Percentiles rank a stretch among this genome's conserved stretches.
These are phyloP conservation scores for Drosophila cracens DNA, from an alignment of 2,888 invertebrate species.

Conservation along the genomic window DNA sequence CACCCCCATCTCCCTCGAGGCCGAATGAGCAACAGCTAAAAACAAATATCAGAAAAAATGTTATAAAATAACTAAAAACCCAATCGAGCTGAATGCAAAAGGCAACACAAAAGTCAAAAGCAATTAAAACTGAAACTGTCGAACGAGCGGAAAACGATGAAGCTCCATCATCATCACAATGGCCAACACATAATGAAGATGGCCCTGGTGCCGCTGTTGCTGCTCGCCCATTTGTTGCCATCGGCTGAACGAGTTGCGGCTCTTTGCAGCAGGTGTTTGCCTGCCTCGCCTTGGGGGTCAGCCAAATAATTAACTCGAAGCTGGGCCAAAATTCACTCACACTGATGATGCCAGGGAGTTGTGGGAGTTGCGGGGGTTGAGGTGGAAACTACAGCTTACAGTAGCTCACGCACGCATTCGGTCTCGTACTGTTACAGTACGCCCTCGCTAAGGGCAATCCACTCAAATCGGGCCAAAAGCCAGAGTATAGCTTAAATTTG, in stretches of 20 bases:
- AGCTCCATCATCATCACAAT: slow-evolving; percentile 21
- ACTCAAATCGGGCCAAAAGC: not conserved
- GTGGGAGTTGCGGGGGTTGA: not conserved
- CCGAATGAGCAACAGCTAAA: slow-evolving; percentile 18
- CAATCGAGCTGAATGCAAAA: slow-evolving; percentile 25
- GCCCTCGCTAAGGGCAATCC: not conserved
- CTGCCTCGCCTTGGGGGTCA: slow-evolving; percentile 17
- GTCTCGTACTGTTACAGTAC: not conserved
- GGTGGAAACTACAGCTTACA: not conserved
- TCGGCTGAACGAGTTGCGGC: slow-evolving; percentile 17
- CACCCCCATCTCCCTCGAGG: slow-evolving; percentile 27
- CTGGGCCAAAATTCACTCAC: slow-evolving; percentile 13
- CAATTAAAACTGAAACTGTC: slow-evolving; percentile 71
- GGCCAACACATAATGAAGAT: slow-evolving; percentile 16
- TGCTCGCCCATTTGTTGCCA: not conserved
- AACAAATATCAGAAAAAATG: slow-evolving; percentile 21
- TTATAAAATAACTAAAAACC: slow-evolving; percentile 24
- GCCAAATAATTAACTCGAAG: slow-evolving; percentile 35
- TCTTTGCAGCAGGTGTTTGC: slow-evolving; percentile 27
- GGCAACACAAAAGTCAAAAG: slow-evolving; percentile 55
- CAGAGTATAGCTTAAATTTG: not conserved
- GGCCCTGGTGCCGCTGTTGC: slow-evolving; percentile 16
- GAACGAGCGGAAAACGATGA: slow-evolving; percentile 32
- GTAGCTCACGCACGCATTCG: not conserved
- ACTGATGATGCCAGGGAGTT: too few relatives aligned